phyloP scores from a whole-genome alignment of 2,888 invertebrate genomes.

The Hydroisotoma schaefferi region DNA sequence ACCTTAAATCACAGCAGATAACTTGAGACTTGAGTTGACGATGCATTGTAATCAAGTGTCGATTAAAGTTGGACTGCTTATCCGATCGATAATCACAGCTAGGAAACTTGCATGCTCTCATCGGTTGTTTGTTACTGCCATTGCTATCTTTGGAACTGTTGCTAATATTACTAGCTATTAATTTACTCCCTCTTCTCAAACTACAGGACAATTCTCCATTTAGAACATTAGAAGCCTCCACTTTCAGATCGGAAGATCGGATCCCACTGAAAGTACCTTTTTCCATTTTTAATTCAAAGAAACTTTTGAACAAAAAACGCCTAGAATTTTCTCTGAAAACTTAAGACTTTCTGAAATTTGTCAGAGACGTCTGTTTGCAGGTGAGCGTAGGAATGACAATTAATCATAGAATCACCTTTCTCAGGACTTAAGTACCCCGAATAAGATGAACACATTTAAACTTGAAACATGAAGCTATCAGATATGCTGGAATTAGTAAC shows the following conservation, averaged over 20 bases:
- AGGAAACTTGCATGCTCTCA: slow-evolving; percentile 19
- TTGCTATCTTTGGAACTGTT: too few species aligned
- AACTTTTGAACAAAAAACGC: too few species aligned
- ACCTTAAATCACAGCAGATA: slow-evolving; percentile 52
- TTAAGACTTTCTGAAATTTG: neutral
- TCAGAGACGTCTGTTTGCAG: neutral
- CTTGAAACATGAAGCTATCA: neutral
- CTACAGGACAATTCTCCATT: too few species aligned
- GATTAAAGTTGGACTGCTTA: slow-evolving; percentile 51
- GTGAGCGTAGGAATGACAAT: neutral
- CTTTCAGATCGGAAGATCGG: too few species aligned
- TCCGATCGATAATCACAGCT: slow-evolving; percentile 49
- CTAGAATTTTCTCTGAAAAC: neutral
- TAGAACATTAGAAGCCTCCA: too few species aligned
- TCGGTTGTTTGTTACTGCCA: slow-evolving; percentile 5
- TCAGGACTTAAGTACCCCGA: slow-evolving; percentile 1
- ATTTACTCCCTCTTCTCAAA: too few species aligned
- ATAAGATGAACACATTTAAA: neutral
- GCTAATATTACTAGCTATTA: too few species aligned
- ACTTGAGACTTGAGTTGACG: slow-evolving; percentile 50
- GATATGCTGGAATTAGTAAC: neutral
- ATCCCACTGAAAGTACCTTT: too few species aligned
- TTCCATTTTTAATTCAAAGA: too few species aligned
- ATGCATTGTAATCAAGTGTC: slow-evolving; percentile 54
- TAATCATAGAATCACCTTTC: neutral